Evolutionary conservation across 2,113 vertebrate species (phyloP).

Genomic region (Pseudois nayaur): DNA sequence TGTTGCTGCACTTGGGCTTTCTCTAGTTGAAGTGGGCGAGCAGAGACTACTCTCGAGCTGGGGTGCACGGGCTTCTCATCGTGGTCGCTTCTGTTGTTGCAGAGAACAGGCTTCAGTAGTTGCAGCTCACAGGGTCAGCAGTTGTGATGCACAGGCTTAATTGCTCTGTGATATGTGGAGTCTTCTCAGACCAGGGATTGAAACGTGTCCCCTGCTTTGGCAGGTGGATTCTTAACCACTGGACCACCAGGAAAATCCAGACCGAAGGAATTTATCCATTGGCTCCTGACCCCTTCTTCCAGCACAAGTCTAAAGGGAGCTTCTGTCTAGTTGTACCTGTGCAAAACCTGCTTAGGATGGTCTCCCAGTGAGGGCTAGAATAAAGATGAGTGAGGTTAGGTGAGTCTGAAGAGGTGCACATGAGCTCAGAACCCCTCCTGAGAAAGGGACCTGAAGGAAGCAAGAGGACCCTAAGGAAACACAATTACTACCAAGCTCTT

Average conservation of each 20-base stretch:
- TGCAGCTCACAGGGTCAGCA: background rate
- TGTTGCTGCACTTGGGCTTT: background rate
- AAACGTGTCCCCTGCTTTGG: background rate
- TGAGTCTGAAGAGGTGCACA: background rate
- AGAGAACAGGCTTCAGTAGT: background rate
- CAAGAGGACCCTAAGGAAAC: background rate
- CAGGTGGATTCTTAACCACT: background rate
- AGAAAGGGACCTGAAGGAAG: background rate
- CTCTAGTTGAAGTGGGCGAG: background rate
- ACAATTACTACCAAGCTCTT: background rate
- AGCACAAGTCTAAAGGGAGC: background rate
- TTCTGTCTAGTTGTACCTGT: background rate
- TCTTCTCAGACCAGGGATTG: background rate
- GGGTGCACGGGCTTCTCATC: background rate
- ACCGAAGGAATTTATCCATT: background rate
- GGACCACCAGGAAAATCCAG: background rate
- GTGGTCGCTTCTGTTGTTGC: background rate
- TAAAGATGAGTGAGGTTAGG: background rate
- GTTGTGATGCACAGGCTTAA: background rate
- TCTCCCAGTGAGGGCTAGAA: background rate
- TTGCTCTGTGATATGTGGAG: background rate
- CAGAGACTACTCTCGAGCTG: background rate
- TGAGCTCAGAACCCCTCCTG: background rate
- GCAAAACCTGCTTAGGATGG: background rate
- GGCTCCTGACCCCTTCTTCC: too few species aligned